phyloP scores from a whole-genome alignment of 2,888 invertebrate genomes.

The Argyresthia albistria region DNA sequence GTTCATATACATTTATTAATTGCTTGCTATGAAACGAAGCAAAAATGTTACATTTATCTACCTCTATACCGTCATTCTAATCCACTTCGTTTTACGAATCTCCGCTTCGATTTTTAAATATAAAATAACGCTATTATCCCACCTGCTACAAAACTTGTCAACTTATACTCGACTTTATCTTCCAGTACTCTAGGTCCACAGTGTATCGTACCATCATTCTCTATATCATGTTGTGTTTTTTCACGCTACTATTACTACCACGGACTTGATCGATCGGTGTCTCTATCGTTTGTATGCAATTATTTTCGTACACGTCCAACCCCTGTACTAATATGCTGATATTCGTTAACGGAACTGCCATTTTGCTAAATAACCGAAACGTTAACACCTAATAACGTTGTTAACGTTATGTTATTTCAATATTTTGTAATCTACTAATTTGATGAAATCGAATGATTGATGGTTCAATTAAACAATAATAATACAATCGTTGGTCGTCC shows the following conservation, averaged over 20 bases:
- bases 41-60: no score
- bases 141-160: not conserved
- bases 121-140: not conserved
- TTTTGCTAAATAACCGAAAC: not conserved
- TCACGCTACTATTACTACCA: constrained; percentile 37
- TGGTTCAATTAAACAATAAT: not conserved
- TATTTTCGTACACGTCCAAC: not conserved
- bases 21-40: no score
- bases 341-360: not conserved
- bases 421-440: no score
- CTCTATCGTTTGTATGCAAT: constrained; percentile 49
- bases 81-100: no score
- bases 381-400: not conserved
- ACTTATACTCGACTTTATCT: constrained; percentile 10
- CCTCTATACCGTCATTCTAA: no score
- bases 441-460: no score
- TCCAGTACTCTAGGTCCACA: constrained; percentile 15
- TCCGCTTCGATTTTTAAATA: no score
- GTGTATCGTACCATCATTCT: constrained; percentile 17
- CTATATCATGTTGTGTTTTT: constrained; percentile 36
- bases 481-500: not conserved
- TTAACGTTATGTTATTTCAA: not conserved
- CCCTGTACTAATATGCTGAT: not conserved
- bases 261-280: constrained; percentile 38
- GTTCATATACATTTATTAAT: no score